Base-by-base conservation (phyloP, 2,113 vertebrate genomes). In the Felis chaus region DNA sequence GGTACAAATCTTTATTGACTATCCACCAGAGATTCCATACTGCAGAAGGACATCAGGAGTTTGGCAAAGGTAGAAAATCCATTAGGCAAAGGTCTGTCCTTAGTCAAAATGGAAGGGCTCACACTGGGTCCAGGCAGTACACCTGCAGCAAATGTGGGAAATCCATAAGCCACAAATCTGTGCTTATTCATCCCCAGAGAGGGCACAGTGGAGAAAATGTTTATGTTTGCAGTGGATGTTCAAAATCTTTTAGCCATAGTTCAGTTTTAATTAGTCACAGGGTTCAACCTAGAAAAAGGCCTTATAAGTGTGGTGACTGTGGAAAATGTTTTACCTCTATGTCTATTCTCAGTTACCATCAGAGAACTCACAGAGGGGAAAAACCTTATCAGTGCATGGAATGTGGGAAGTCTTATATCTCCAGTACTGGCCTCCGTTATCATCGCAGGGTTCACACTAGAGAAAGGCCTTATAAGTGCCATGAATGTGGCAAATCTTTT, bases 341-440 rank as follows among this genome's bases (percentile, higher is more conserved):
- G 12, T 94, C 91, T 36, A 36, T 18, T 13, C 95, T 98, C 10
- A 48, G 25, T 50, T 45, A 85, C 19, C 97, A 98, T 73, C 73
- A 74, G 71, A 86, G 66, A 78, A 63, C 73, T 55, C 88, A 92
- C 55, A 89, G 87, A 33, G 80, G 80, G 13, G 91, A 74, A 84
- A 95, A 86, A 61, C 92, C 3, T 15, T 76, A 79, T 33, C 12
- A 80, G 23, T 85, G 96, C 41, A 45, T 13, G 45, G 74, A 45
- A 48, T 66, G 65, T 66, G 65, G 27, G 9, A 66, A 66, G 5
- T 66, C 65, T 66, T 31, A 31, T 31, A 16, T 55, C 15, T 55
- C 53, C 15, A 53, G 13, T 15, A 16, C 53, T 53, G 53, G 4
- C 14, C 53, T 53, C 53, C 53, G 14, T 15, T 53, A 53, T 53